Percentiles rank a stretch among this genome's conserved stretches.
phyloP scores from a whole-genome alignment of 2,888 invertebrate genomes.

The Himalopsyche kuldschensis region DNA sequence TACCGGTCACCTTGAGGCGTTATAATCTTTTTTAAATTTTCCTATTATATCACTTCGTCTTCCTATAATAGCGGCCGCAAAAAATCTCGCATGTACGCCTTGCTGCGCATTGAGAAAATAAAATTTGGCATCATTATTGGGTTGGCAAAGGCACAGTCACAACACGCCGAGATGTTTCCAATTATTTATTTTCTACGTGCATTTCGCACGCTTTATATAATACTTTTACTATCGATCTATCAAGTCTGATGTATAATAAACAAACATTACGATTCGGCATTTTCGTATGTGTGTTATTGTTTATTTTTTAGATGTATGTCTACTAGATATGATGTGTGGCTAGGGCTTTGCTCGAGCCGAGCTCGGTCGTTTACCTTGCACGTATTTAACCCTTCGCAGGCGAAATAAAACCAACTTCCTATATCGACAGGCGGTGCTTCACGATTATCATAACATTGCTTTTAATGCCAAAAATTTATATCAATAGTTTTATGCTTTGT shows the following conservation, averaged over 20 bases:
- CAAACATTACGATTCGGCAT: background rate
- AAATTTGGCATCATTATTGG: background rate
- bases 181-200: background rate
- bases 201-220: background rate
- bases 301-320: background rate
- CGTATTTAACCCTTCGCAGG: background rate
- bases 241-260: no score
- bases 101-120: background rate
- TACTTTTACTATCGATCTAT: background rate
- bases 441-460: no score
- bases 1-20: background rate
- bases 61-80: background rate
- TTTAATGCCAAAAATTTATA: no score
- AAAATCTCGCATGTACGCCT: background rate
- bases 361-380: background rate
- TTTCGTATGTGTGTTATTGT: background rate
- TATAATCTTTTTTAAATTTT: background rate
- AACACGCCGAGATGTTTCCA: background rate
- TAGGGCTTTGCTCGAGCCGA: background rate
- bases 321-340: background rate
- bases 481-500: no score
- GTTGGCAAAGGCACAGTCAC: background rate
- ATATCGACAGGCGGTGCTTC: no score
- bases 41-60: background rate
- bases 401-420: no score